phyloP scores from a whole-genome alignment of 2,888 invertebrate genomes.

The Drosophila suboccidentalis region DNA sequence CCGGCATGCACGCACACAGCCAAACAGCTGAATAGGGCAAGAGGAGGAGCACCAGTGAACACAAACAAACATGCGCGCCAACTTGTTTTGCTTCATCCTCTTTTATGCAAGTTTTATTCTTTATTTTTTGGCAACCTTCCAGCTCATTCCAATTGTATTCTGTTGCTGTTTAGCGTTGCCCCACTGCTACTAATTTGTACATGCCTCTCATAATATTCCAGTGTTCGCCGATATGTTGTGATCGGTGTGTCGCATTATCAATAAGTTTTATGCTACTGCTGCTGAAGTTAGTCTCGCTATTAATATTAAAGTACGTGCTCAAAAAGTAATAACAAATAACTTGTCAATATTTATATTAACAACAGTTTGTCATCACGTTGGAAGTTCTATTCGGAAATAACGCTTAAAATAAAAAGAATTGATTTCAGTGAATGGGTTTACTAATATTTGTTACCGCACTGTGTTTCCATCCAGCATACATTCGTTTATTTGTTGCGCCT shows the following conservation, averaged over 20 bases:
- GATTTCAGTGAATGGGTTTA: not conserved
- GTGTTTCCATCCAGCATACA: slow-evolving; percentile 41
- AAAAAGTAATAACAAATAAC: not conserved
- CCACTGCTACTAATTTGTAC: slow-evolving; percentile 35
- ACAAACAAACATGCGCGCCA: slow-evolving; percentile 52
- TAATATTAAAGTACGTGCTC: not conserved
- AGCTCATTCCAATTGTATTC: slow-evolving; percentile 45
- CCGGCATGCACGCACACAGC: slow-evolving; percentile 63
- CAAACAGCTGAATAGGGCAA: slow-evolving; percentile 9
- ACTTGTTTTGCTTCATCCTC: slow-evolving; percentile 56
- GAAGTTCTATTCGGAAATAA: not conserved
- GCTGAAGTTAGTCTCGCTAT: slow-evolving; percentile 6
- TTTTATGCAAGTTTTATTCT: slow-evolving; percentile 22
- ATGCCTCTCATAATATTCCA: slow-evolving; percentile 11
- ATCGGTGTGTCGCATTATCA: slow-evolving; percentile 13
- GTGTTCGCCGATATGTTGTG: slow-evolving; percentile 15
- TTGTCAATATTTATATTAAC: no score
- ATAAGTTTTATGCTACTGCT: slow-evolving; percentile 18
- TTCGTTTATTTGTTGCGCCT: slow-evolving; percentile 24
- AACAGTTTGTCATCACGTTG: no score
- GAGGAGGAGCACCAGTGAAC: slow-evolving; percentile 7
- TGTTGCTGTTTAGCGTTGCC: slow-evolving; percentile 38
- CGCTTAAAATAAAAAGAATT: not conserved
- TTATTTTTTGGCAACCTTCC: slow-evolving; percentile 36
- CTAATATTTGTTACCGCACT: slow-evolving; percentile 25